phyloP scores from a whole-genome alignment of 2,113 vertebrate species.

The Panurus biarmicus region DNA sequence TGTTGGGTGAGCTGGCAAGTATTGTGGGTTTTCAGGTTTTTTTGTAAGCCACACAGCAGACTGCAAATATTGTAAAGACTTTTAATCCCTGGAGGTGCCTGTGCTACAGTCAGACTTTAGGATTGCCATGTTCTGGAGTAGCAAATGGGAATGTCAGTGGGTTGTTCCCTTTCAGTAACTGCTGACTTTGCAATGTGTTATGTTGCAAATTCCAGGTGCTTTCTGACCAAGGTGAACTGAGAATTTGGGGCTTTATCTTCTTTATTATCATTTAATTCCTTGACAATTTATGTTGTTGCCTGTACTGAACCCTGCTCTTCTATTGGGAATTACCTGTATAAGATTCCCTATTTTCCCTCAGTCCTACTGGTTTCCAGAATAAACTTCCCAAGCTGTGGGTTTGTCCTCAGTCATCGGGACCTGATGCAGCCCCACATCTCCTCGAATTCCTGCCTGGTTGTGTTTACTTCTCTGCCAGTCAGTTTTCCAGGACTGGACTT shows the following conservation, averaged over 20 bases:
- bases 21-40: rapidly evolving
- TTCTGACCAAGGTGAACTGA: background rate
- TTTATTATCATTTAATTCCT: background rate
- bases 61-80: background rate
- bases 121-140: background rate
- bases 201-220: background rate
- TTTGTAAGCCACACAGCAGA: background rate
- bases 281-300: background rate
- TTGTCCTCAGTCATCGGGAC: background rate
- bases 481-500: background rate
- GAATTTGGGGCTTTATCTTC: background rate
- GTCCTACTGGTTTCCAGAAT: background rate
- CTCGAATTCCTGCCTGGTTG: background rate
- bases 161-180: background rate
- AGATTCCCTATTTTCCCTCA: background rate
- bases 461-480: background rate
- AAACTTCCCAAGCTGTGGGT: background rate
- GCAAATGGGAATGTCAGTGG: background rate
- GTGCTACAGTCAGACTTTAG: background rate
- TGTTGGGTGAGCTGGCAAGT: background rate
- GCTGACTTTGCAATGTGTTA: background rate
- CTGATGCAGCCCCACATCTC: background rate
- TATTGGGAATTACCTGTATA: rapidly evolving
- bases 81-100: background rate
- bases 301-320: background rate